A percentile compares a stretch with the other conserved stretches of the same genome.
These are phyloP conservation scores for Lasioglossum zephyrum DNA, from an alignment of 2,888 invertebrate genomes.

Conservation along the genomic window DNA sequence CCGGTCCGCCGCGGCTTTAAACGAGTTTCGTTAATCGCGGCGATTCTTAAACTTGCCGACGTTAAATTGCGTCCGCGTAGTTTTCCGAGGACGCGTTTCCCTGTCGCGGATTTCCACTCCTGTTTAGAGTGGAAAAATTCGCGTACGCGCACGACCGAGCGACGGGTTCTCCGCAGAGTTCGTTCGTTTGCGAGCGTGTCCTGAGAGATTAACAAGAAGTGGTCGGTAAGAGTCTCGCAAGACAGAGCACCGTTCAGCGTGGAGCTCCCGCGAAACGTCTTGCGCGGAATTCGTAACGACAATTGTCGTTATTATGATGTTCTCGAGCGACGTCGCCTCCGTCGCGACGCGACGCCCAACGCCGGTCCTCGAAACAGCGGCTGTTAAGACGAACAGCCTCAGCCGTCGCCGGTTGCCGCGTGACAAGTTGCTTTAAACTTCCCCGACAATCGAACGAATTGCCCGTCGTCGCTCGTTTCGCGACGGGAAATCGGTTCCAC, in stretches of 20 bases:
- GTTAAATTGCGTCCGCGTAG: constrained; percentile 20
- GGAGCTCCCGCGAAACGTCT: constrained; percentile 3
- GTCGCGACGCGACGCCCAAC: background rate
- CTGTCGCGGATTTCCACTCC: background rate
- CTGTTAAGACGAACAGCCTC: constrained; percentile 58
- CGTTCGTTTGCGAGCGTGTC: constrained; percentile 36
- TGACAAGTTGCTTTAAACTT: constrained; percentile 61
- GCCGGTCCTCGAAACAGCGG: constrained; percentile 53
- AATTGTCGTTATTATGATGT: constrained; percentile 65
- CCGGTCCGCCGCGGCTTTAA: background rate
- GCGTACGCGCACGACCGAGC: background rate
- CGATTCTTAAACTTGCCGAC: constrained; percentile 35
- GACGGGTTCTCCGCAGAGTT: constrained; percentile 14
- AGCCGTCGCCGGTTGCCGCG: background rate
- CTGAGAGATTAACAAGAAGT: constrained; percentile 41
- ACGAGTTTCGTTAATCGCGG: constrained; percentile 45
- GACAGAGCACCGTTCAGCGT: background rate
- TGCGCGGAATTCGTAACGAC: constrained; percentile 59
- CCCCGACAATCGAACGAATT: constrained; percentile 59
- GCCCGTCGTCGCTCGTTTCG: constrained; percentile 14
- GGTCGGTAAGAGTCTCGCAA: constrained; percentile 19
- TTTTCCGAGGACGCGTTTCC: background rate
- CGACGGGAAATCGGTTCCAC: constrained; percentile 43
- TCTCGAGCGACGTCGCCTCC: background rate
- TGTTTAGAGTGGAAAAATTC: constrained; percentile 12